These are phyloP conservation scores for Thamnophis sirtalis DNA, from an alignment of 2,113 vertebrate genomes.

Conservation along the genomic window DNA sequence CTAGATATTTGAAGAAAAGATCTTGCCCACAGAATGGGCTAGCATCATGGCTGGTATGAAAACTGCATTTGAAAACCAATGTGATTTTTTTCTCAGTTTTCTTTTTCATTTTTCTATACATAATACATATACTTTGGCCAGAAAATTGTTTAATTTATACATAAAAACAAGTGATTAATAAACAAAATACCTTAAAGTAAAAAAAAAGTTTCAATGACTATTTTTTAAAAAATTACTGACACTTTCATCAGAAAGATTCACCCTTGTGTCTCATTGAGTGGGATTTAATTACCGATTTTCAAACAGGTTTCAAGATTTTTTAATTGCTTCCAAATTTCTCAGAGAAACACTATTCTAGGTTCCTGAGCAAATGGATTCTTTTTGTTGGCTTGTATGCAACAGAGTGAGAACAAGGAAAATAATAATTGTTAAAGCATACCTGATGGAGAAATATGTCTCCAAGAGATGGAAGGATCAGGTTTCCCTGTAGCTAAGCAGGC, in stretches of 20 bases:
- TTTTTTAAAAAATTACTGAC: not conserved
- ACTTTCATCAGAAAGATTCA: not conserved
- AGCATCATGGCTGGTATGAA: not conserved
- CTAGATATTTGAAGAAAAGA: not conserved
- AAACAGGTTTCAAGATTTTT: not conserved
- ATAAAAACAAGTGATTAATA: not conserved
- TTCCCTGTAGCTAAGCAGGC: slow-evolving; percentile 94
- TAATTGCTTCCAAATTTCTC: not conserved
- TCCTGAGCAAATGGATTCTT: not conserved
- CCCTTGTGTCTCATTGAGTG: not conserved
- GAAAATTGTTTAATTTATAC: not conserved
- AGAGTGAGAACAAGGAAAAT: not conserved
- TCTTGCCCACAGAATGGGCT: not conserved
- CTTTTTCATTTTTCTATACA: not conserved
- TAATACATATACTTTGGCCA: not conserved
- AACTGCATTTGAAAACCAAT: not conserved
- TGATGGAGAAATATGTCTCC: slow-evolving; percentile 96
- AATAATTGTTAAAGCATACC: slow-evolving; percentile 68
- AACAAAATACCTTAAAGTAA: not conserved
- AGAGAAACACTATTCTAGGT: not conserved
- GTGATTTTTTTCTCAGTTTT: not conserved
- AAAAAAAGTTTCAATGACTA: not conserved
- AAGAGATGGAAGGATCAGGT: slow-evolving; percentile 93
- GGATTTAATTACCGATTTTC: not conserved
- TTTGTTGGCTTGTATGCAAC: not conserved